phyloP scores from a whole-genome alignment of 2,888 invertebrate genomes.

The Nycteola revayana region DNA sequence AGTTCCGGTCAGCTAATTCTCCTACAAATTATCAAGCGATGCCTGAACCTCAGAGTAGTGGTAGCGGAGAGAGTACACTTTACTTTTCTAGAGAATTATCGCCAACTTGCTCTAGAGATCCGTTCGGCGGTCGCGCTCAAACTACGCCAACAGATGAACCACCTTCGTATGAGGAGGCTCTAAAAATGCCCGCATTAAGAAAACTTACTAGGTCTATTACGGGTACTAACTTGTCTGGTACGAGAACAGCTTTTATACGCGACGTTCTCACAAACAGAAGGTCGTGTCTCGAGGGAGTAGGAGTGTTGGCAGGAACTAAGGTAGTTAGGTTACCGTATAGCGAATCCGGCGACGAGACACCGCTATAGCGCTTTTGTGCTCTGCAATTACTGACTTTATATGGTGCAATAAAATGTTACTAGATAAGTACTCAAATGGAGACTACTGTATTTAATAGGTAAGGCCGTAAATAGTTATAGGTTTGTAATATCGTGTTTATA shows the following conservation, averaged over 20 bases:
- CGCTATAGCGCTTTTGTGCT: conserved; percentile 62
- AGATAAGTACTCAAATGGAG: conserved; percentile 23
- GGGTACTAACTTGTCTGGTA: conserved; percentile 77
- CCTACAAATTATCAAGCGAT: conserved; percentile 61
- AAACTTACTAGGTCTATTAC: conserved; percentile 83
- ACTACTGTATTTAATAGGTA: conserved; percentile 25
- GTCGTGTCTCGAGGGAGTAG: conserved; percentile 73
- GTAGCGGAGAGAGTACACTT: conserved; percentile 52
- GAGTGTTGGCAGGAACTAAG: conserved; percentile 67
- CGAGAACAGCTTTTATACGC: conserved; percentile 73
- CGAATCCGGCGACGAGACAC: conserved; percentile 70
- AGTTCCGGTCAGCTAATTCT: conserved; percentile 53
- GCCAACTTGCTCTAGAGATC: conserved; percentile 82
- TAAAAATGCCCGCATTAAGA: conserved; percentile 81
- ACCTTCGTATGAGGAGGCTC: conserved; percentile 85
- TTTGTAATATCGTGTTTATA: conserved; percentile 41
- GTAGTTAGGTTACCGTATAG: conserved; percentile 65
- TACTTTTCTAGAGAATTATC: conserved; percentile 71
- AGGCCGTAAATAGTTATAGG: conserved; percentile 35
- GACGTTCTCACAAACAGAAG: conserved; percentile 75
- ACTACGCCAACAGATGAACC: conserved; percentile 82
- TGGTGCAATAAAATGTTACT: conserved; percentile 64
- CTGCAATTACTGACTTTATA: conserved; percentile 52
- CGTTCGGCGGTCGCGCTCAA: conserved; percentile 81
- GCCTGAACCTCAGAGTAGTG: conserved; percentile 52